Conservation (phyloP, 2,888 invertebrate genomes). For the Metopia argyrocephala region DNA sequence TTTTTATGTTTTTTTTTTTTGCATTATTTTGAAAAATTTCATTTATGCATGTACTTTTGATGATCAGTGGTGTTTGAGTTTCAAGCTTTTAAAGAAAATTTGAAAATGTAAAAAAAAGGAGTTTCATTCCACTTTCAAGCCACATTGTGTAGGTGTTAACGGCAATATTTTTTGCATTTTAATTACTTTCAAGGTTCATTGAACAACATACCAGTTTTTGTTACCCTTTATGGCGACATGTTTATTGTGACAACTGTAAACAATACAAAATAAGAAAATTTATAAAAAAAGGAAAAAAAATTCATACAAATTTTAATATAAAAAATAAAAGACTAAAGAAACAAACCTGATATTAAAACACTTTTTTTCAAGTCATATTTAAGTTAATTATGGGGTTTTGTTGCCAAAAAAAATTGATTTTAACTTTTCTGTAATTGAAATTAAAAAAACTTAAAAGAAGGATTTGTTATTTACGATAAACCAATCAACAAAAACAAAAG, state of each 20-base stretch:
- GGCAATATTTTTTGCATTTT: slow-evolving; percentile 47
- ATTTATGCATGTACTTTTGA: neutral
- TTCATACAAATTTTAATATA: no score
- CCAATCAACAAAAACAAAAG: neutral
- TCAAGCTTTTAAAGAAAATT: slow-evolving; percentile 4
- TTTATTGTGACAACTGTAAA: no score
- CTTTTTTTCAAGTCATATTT: no score
- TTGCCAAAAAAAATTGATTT: no score
- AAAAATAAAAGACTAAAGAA: no score
- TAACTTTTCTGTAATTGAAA: no score
- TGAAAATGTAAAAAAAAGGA: neutral
- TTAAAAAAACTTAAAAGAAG: no score
- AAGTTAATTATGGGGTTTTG: no score
- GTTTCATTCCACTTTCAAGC: neutral
- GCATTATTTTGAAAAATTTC: neutral
- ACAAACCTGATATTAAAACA: no score
- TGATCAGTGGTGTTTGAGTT: slow-evolving; percentile 7
- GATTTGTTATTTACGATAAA: neutral
- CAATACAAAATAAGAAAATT: neutral
- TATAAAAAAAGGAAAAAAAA: neutral
- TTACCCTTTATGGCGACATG: neutral
- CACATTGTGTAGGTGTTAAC: slow-evolving; percentile 29
- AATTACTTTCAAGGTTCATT: slow-evolving; percentile 48
- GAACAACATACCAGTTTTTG: slow-evolving; percentile 32
- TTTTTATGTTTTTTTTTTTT: slow-evolving; percentile 10